These are phyloP conservation scores for Ephialtes manifestator DNA, from an alignment of 2,888 invertebrate genomes.

Conservation along the genomic window DNA sequence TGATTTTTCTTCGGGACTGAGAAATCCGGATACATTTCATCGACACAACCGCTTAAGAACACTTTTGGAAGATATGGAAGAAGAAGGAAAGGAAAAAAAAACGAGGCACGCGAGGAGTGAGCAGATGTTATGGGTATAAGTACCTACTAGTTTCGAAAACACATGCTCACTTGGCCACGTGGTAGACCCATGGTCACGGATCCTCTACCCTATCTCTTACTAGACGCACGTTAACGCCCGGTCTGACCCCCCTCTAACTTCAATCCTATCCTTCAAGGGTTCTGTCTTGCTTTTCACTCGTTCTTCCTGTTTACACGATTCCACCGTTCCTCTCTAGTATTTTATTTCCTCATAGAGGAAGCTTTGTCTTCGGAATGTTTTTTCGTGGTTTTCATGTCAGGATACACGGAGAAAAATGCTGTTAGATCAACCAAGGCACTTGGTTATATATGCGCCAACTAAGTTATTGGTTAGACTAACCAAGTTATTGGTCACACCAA, in stretches of 20 bases:
- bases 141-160: slow-evolving; percentile 71
- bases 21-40: slow-evolving; percentile 38
- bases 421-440: too few relatives aligned
- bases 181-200: slow-evolving; percentile 72
- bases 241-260: slow-evolving; percentile 39
- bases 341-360: slow-evolving; percentile 4
- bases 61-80: slow-evolving; percentile 30
- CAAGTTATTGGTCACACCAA: too few relatives aligned
- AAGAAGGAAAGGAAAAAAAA: slow-evolving; percentile 26
- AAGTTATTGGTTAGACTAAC: too few relatives aligned
- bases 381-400: too few relatives aligned
- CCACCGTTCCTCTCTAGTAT: slow-evolving; percentile 10
- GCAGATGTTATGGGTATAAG: slow-evolving; percentile 68
- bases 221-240: slow-evolving; percentile 53
- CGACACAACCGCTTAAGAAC: slow-evolving; percentile 22
- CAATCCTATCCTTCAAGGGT: slow-evolving; percentile 38
- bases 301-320: slow-evolving; percentile 59
- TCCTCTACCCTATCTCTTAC: slow-evolving; percentile 66
- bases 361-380: neutral
- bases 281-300: slow-evolving; percentile 10
- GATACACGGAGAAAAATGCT: too few relatives aligned
- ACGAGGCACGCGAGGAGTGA: slow-evolving; percentile 30
- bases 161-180: slow-evolving; percentile 80
- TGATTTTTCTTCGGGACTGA: slow-evolving; percentile 32
- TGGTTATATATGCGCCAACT: too few relatives aligned